Percentiles rank a stretch among this genome's conserved stretches.
phyloP scores from a whole-genome alignment of 2,113 vertebrate genomes.

The Raphicerus campestris region DNA sequence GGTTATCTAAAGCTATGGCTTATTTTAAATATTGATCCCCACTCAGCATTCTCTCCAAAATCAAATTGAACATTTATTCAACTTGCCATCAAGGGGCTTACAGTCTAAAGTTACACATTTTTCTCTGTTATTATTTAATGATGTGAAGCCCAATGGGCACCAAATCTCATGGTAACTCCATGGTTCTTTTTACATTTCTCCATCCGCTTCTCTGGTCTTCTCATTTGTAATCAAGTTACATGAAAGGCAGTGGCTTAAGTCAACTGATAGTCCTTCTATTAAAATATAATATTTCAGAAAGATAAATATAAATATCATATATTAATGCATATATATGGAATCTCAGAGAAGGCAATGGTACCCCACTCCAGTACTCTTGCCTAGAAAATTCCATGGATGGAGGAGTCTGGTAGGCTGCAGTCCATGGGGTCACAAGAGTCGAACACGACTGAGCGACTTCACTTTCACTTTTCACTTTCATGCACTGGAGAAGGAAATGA shows the following conservation, averaged over 20 bases:
- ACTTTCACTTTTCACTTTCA: no score
- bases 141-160: neutral
- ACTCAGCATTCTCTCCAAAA: neutral
- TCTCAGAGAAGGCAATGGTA: neutral
- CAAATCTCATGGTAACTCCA: neutral
- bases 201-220: neutral
- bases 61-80: neutral
- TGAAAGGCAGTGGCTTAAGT: neutral
- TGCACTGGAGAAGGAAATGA: no score
- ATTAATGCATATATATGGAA: neutral
- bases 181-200: neutral
- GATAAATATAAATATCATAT: neutral
- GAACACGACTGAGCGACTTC: no score
- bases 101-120: neutral
- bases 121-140: neutral
- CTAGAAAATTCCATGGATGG: no score
- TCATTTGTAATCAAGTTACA: neutral
- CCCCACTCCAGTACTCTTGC: no score
- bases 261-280: neutral
- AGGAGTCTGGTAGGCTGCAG: no score
- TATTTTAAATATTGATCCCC: constrained; percentile 15
- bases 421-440: no score
- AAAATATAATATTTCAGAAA: neutral
- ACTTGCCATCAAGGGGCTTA: neutral
- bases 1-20: constrained; percentile 16